A percentile compares a stretch with the other conserved stretches of the same genome.
Conservation (phyloP, 1,140 invertebrate genomes). For the Ceratitis capitata region DNA sequence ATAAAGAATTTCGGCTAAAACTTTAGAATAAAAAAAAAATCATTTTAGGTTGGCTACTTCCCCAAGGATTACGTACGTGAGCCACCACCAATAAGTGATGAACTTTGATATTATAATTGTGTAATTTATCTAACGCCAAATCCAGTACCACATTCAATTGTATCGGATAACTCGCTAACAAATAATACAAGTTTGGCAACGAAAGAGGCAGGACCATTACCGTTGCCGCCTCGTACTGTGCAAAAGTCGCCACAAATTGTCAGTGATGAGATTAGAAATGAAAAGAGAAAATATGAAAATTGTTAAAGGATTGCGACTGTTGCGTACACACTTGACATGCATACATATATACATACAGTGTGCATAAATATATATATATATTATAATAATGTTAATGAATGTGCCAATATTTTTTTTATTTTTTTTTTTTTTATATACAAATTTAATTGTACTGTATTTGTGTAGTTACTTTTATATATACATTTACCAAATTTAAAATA, state of each 20-base stretch:
- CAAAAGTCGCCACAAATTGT: not conserved
- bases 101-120: slow-evolving; percentile 66
- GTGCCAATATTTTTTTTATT: slow-evolving; percentile 32
- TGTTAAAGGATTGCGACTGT: not conserved
- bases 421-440: slow-evolving; percentile 29
- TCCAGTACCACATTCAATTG: slow-evolving; percentile 8
- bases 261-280: not conserved
- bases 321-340: not conserved
- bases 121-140: slow-evolving; percentile 55
- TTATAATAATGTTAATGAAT: not conserved
- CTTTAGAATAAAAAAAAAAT: not conserved
- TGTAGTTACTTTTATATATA: not conserved
- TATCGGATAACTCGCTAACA: too few relatives aligned
- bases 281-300: not conserved
- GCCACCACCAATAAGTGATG: slow-evolving; percentile 57
- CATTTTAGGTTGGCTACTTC: slow-evolving; percentile 71
- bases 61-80: slow-evolving; percentile 74
- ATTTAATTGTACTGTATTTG: slow-evolving; percentile 2
- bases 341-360: not conserved
- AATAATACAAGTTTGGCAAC: not conserved
- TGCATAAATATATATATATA: not conserved
- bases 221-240: not conserved
- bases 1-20: not conserved
- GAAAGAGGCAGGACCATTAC: not conserved
- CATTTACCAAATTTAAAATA: too few relatives aligned